Base-by-base conservation (phyloP, 2,797 vertebrate genomes). In the Amblyopsis hoosieri region DNA sequence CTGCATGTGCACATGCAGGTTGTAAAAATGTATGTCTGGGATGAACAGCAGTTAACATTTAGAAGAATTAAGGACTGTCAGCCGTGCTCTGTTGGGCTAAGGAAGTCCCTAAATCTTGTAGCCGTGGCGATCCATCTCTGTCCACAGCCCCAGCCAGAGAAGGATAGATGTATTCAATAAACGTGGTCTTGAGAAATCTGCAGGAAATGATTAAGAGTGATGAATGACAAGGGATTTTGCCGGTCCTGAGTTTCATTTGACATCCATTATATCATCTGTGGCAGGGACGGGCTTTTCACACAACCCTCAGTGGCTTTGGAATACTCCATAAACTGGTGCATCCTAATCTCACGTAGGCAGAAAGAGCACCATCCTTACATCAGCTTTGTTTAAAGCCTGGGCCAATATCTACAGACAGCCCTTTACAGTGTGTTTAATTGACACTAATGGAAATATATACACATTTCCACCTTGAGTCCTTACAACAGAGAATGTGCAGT, bases 141-240 rank as follows among this genome's bases (percentile, higher is more conserved):
- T 93, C 91, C 64, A 3, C 59, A 7, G 60, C 68, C 81, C 50
- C 74, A 81, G 78, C 63, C 9, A 68, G 72, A 71, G 78, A 83
- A 89, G 91, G 91, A 92, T 83, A 83, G 87, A 93, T 92, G 88
- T 73, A 49, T 83, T 91, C 89, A 91, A 91, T 92, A 91, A 92
- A 88, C 60, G 81, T 78, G 84, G 88, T 88, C 89, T 91, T 85
- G 84, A 92, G 87, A 88, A 92, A 90, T 90, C 86, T 89, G 84
- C 85, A 86, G 87, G 87, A 91, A 92, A 92, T 92, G 89, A 92
- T 91, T 91, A 91, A 85, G 84, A 86, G 81, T 92, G 90, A 93
- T 90, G 75, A 91, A 93, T 92, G 87, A 80, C 76, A 54, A 19
- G 19, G 66, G 63, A 62, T 67, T 81, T 87, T 82, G 66, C 72